Conservation (phyloP, 2,888 invertebrate genomes). For the Serripes groenlandicus region DNA sequence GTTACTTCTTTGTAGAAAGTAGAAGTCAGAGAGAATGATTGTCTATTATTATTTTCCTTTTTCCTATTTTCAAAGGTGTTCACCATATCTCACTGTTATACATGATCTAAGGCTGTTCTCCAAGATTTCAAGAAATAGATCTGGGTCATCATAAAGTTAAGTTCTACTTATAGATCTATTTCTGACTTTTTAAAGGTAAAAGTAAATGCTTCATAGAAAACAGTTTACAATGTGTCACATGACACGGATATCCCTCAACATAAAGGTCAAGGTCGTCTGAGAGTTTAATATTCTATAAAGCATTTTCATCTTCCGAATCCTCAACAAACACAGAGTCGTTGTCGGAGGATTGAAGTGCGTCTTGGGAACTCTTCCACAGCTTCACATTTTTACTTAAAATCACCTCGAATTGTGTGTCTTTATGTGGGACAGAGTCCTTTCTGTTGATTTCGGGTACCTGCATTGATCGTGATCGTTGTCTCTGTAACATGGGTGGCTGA, state of each 20-base stretch:
- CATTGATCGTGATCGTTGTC: slow-evolving; percentile 50
- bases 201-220: slow-evolving; percentile 16
- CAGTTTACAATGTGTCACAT: neutral
- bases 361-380: slow-evolving; percentile 67
- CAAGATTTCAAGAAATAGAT: no score
- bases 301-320: slow-evolving; percentile 39
- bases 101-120: neutral
- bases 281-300: neutral
- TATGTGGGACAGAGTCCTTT: slow-evolving; percentile 14
- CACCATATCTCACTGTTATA: neutral
- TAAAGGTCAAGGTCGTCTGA: slow-evolving; percentile 15
- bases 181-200: no score
- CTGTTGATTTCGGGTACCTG: slow-evolving; percentile 10
- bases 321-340: slow-evolving; percentile 53
- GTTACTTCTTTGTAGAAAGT: no score
- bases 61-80: neutral
- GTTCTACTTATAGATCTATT: no score
- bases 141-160: no score
- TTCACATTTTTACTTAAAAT: slow-evolving; percentile 71
- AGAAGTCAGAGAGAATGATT: no score
- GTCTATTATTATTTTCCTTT: no score
- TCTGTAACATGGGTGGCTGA: slow-evolving; percentile 22
- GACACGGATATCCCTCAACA: neutral
- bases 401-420: slow-evolving; percentile 66
- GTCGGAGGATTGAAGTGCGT: slow-evolving; percentile 24